Percentiles rank a stretch among this genome's conserved stretches.
phyloP scores from a whole-genome alignment of 2,113 vertebrate species.

The Zingel zingel region DNA sequence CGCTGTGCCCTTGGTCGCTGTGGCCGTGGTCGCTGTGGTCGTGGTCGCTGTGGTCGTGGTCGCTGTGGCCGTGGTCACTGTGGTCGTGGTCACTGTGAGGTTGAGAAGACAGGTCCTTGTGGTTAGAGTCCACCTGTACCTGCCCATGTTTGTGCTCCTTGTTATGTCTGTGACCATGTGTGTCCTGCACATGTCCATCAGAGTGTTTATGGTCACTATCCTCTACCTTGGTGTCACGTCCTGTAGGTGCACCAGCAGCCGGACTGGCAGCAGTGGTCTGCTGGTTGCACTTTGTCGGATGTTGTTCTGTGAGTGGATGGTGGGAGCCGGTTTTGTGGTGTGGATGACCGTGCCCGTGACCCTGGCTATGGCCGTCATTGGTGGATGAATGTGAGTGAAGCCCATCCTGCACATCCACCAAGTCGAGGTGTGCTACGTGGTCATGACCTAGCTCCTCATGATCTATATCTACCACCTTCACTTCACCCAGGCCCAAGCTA shows the following conservation, averaged over 20 bases:
- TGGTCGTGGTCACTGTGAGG: conserved; percentile 1
- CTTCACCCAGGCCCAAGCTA: conserved; percentile 93
- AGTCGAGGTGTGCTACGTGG: conserved; percentile 93
- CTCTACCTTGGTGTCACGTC: not conserved
- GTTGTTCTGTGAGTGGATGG: conserved; percentile 32
- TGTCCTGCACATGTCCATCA: conserved; percentile 50
- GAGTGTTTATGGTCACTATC: conserved; percentile 51
- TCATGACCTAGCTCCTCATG: conserved; percentile 95
- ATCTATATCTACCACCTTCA: conserved; percentile 90
- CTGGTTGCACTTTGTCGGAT: conserved; percentile 27
- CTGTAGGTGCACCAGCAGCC: not conserved
- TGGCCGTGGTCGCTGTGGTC: not conserved
- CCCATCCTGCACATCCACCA: conserved; percentile 91
- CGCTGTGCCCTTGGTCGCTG: not conserved
- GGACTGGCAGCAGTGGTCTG: conserved; percentile 18
- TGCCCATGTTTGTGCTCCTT: conserved; percentile 53
- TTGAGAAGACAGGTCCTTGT: conserved; percentile 37
- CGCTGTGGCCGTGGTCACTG: not conserved
- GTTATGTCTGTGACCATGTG: conserved; percentile 46
- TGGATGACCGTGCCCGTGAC: conserved; percentile 46
- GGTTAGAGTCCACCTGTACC: conserved; percentile 1
- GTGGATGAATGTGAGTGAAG: conserved; percentile 86
- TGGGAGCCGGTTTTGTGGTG: conserved; percentile 42
- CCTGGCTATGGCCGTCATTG: conserved; percentile 73
- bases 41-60: not conserved